Base-by-base conservation (phyloP, 2,113 vertebrate species). In the Atlantisia rogersi region DNA sequence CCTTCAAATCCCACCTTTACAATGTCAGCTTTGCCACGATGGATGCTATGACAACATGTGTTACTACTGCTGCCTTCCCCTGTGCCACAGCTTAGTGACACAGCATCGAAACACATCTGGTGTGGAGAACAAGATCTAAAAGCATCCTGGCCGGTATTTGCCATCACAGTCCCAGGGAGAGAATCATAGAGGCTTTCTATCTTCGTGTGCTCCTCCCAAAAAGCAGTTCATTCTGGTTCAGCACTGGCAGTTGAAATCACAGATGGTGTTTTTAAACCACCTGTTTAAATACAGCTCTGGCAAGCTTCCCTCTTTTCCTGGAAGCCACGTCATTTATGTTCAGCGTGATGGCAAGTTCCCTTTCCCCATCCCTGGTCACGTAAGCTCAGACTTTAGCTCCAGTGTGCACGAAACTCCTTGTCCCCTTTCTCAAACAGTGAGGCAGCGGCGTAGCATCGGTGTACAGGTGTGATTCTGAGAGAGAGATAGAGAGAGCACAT, bases 211-310 rank as follows among this genome's bases (percentile, higher is more conserved):
- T 77, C 25, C 44, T 86, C 68, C 50, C 55, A 32, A 44, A 81
- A 65, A 83, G 60, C 76, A 81, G 74, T 52, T 88, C 21, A 11
- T 74, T 86, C 60, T 83, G 83, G 46, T 81, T 94, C 29, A 79
- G 65, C 42, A 31, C 14, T 37, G 63, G 95, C 82, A 94, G 74
- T 79, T 85, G 88, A 95, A 90, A 62, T 88, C 85, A 82, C 92
- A 94, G 88, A 92, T 92, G 92, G 79, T 95, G 79, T 69, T 96
- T 96, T 82, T 74, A 77, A 94, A 63, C 80, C 73, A 93, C 92
- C 37, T 83, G 82, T 86, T 96, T 83, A 77, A 95, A 88, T 82
- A 75, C 60, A 82, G 48, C 48, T 78, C 70, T 95, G 96, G 48
- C 60, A 89, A 91, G 28, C 56, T 48, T 68, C 42, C 20, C 12